phyloP scores from a whole-genome alignment of 2,888 invertebrate genomes.

The Pseudococcus jackbeardsleyi region DNA sequence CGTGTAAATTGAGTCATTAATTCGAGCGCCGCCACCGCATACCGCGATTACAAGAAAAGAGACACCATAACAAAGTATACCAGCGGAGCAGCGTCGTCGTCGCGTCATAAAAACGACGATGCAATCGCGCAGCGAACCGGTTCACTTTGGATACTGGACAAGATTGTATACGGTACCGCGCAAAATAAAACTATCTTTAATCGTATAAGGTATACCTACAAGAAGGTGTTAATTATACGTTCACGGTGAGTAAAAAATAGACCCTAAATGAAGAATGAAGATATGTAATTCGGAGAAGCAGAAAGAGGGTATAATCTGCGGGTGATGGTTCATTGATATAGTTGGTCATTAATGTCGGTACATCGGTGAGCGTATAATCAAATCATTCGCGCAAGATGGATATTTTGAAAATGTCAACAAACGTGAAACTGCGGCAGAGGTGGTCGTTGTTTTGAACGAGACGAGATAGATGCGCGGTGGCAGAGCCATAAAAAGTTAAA shows the following conservation, averaged over 20 bases:
- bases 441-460: background rate
- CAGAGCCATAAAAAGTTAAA: no score
- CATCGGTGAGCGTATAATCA: background rate
- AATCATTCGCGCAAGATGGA: background rate
- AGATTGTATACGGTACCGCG: background rate
- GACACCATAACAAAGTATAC: no score
- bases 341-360: background rate
- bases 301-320: background rate
- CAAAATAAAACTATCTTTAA: background rate
- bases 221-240: conserved; percentile 3
- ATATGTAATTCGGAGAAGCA: background rate
- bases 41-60: background rate
- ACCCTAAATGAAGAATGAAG: background rate
- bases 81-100: background rate
- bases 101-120: background rate
- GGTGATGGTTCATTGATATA: background rate
- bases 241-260: background rate
- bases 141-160: background rate
- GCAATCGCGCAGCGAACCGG: background rate
- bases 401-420: background rate
- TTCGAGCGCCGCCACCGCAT: background rate
- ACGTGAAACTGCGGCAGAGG: background rate
- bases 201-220: background rate
- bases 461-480: no score
- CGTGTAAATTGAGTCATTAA: conserved; percentile 24